Conservation (phyloP, 1,140 invertebrate species). For the Harlomillsia oculata region DNA sequence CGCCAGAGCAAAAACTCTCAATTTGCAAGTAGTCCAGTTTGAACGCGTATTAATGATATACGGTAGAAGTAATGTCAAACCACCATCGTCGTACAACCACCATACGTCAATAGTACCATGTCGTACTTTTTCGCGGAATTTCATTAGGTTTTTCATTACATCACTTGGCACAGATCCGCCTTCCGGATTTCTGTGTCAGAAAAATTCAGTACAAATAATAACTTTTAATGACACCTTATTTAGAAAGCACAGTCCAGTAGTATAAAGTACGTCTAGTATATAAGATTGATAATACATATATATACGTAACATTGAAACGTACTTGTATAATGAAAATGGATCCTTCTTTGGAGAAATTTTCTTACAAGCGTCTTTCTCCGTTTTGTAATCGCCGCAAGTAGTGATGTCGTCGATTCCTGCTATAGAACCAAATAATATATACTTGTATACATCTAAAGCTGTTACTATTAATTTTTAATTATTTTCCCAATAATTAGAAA, state of each 20-base stretch:
- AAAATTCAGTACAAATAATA: no score
- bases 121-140: conserved; percentile 53
- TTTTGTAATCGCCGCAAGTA: no score
- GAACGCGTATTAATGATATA: conserved; percentile 81
- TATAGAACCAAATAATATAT: no score
- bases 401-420: no score
- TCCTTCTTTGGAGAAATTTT: conserved; percentile 8
- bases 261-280: not conserved
- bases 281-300: not conserved
- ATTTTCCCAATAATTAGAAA: no score
- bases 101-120: conserved; percentile 89
- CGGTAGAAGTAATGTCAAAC: conserved; percentile 68
- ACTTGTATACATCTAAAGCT: no score
- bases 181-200: conserved; percentile 36
- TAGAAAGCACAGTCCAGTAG: no score
- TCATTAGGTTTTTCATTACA: conserved; percentile 53
- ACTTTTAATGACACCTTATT: no score
- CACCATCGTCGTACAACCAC: conserved; percentile 75
- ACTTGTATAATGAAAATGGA: conserved; percentile 12
- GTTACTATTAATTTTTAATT: no score
- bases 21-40: conserved; percentile 75
- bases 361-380: no score
- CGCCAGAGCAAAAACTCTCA: conserved; percentile 87
- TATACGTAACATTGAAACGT: no score
- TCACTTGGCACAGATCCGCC: conserved; percentile 51